Base-by-base conservation (phyloP, 1,140 invertebrate genomes). In the Lepidurus packardi region DNA sequence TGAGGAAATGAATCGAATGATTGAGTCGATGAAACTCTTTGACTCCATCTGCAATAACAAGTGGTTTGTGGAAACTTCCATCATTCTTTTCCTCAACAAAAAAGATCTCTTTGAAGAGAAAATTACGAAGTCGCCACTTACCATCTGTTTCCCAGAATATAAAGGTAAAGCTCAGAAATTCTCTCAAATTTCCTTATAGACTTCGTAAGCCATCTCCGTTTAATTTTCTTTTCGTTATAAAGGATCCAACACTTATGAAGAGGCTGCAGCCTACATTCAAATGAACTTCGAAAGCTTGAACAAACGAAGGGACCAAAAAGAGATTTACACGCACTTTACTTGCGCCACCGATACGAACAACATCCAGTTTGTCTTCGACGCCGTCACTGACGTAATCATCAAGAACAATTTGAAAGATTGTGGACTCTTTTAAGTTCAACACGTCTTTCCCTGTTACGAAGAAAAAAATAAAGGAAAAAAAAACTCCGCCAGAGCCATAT, bases 21-120 rank as follows among this genome's bases (percentile, higher is more conserved):
- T 96, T 83, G 96, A 98, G 85, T 96, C 94, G 74, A 90, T 98
- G 87, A 97, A 97, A 84, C 86, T 98, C 43, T 98, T 98, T 86
- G 96, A 98, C 87, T 94, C 93, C 4, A 98, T 98, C 83, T 98
- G 96, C 85, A 98, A 98, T 86, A 97, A 96, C 85, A 98, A 98
- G 87, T 98, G 96, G 96, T 98, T 98, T 85, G 93, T 95, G 76
- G 95, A 98, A 82, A 98, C 96, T 16, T 97, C 95, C n/a, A 98
- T 98, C 80, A 98, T 98, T 83, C 88, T 98, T 74, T 98, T 98
- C 86, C 87, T 98, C 41, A 98, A 98, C 86, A 98, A 98, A 83
- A 97, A 97, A 85, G 96, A 98, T 90, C 88, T 98, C 77, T 98
- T 98, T 85, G 94, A 96, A 83, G 94, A 96, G 81, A 96, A 96